Conservation (phyloP, 2,797 vertebrate species). For the Sebastes trivittatus region DNA sequence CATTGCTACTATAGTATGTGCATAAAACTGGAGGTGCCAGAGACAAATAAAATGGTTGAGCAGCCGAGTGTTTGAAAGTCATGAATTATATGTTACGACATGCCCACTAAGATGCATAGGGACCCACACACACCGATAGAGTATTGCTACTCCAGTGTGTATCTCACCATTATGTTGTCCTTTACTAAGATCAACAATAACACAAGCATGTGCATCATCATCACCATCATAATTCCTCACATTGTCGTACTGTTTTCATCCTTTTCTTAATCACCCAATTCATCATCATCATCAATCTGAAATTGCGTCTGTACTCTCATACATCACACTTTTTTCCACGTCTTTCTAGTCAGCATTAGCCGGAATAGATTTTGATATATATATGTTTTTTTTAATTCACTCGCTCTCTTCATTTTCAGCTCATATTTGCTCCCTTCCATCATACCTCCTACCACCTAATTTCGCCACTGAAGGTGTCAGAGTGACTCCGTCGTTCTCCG, state of each 20-base stretch:
- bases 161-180: neutral
- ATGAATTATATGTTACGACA: conserved; percentile 15
- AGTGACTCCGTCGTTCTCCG: conserved; percentile 40
- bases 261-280: conserved; percentile 24
- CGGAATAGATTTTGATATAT: conserved; percentile 16
- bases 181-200: neutral
- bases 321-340: neutral
- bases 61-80: conserved; percentile 11
- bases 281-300: conserved; percentile 27
- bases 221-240: neutral
- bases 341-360: conserved; percentile 11
- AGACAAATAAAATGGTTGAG: conserved; percentile 15
- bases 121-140: neutral
- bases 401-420: conserved; percentile 40
- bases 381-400: conserved; percentile 25
- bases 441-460: conserved; percentile 42
- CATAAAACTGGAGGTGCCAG: neutral
- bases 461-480: conserved; percentile 46
- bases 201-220: neutral
- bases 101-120: neutral
- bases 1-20: neutral
- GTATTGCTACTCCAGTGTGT: neutral
- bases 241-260: conserved; percentile 8
- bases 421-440: conserved; percentile 39
- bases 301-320: neutral